phyloP scores from a whole-genome alignment of 2,113 vertebrate genomes.

The Budorcas taxicolor region DNA sequence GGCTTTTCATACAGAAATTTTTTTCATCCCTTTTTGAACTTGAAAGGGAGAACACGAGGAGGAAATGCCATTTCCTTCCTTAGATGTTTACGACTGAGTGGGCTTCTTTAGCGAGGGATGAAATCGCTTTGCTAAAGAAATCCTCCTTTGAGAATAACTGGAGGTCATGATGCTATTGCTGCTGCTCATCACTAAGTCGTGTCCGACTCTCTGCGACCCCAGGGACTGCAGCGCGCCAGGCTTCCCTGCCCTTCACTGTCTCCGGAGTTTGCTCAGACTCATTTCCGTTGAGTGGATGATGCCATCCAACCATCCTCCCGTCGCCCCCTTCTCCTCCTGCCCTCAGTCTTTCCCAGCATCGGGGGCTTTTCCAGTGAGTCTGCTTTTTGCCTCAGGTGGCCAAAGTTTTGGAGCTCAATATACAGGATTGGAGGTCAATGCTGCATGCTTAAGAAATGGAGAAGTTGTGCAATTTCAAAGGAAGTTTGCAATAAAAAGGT shows the following conservation, averaged over 20 bases:
- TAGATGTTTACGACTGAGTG: conserved; percentile 25
- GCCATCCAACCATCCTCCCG: neutral
- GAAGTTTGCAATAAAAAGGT: neutral
- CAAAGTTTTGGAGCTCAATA: neutral
- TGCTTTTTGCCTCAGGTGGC: neutral
- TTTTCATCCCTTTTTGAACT: neutral
- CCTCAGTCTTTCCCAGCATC: neutral
- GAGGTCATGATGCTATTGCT: neutral
- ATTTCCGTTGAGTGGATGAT: neutral
- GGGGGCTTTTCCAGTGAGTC: neutral
- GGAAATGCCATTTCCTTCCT: conserved; percentile 44
- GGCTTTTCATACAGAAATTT: neutral
- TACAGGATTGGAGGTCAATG: neutral
- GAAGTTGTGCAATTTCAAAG: neutral
- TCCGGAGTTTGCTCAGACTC: neutral
- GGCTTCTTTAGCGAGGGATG: neutral
- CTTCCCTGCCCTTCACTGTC: neutral
- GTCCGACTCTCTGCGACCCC: neutral
- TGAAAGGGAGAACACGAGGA: neutral
- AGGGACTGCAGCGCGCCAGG: neutral
- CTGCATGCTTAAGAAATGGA: neutral
- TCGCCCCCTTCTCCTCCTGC: neutral
- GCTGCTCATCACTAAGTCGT: rapidly evolving
- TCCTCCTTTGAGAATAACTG: conserved; percentile 47
- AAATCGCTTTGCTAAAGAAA: conserved; percentile 67